Base-by-base conservation (phyloP, 2,888 invertebrate species). In the Drosophila quinaria region DNA sequence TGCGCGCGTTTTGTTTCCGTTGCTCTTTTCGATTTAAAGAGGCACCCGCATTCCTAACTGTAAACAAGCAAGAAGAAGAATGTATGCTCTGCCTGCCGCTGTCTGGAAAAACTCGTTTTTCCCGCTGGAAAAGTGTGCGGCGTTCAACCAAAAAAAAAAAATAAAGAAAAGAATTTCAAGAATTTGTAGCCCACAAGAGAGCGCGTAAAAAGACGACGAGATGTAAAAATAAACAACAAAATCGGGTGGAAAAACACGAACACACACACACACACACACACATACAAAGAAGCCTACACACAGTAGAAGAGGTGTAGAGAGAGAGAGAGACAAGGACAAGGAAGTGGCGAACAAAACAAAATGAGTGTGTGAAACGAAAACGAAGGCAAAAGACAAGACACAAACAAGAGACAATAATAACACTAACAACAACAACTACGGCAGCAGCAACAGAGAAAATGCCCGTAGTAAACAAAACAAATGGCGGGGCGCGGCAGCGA, bases 21-120 rank as follows among this genome's bases (percentile, higher is more conserved):
- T 88, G 69, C 81, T 86, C 82, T 78, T 80, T 82, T 70, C 35
- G 54, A 52, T 46, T 46, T 69, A 64, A 69, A 83, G 83, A 73
- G 72, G 70, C 80, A 72, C 83, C 77, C 87, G 87, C 84, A 84
- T 84, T 84, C 84, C 84, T 84, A 84, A 84, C 84, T 84, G 84
- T 84, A 84, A 84, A 84, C 84, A 84, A 88, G 76, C 80, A 82
- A 88, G 88, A 80, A 87, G 80, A 64, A 80, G 80, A 68, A 72
- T 71, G 64, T 41, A 55, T 50, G 65, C 79, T 60, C 67, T 55
- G 70, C 74, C 81, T 55, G 70, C 74, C 78, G 82, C 56, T 70
- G 83, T 79, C 76, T 89, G 89, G 86, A 87, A 86, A 86, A 86
- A 89, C 89, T 74, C 59, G 85, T 86, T 89, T 83, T 89, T 87